Conservation (phyloP, 2,888 invertebrate species). For the Scaptomyza parva region DNA sequence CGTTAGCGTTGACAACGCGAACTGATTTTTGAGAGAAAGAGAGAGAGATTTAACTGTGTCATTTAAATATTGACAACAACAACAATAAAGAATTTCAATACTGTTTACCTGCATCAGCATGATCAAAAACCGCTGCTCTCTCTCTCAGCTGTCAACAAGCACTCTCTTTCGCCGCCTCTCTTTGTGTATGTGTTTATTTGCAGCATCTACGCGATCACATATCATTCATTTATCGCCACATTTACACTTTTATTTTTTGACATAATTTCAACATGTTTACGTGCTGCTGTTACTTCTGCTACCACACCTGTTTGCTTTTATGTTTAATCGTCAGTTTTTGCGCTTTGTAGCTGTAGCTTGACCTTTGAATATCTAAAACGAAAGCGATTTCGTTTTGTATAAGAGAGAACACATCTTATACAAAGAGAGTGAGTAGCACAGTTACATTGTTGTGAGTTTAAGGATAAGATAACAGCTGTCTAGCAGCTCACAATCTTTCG, state of each 20-base stretch:
- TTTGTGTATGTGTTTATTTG: neutral
- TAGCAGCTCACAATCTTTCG: neutral
- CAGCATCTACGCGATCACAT: slow-evolving; percentile 29
- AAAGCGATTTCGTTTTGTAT: neutral
- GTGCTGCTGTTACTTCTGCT: slow-evolving; percentile 5
- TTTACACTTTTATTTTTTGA: slow-evolving; percentile 39
- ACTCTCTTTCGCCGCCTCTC: neutral
- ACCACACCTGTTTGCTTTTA: slow-evolving; percentile 13
- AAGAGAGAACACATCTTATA: neutral
- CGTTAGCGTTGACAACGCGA: slow-evolving; percentile 37
- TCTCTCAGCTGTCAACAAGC: neutral
- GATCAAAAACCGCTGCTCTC: slow-evolving; percentile 15
- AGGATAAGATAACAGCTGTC: slow-evolving; percentile 12
- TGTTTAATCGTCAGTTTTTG: slow-evolving; percentile 10
- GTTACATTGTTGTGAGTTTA: neutral
- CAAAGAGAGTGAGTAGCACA: neutral
- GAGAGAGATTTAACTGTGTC: slow-evolving; percentile 49
- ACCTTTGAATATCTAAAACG: slow-evolving; percentile 31
- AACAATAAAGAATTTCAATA: slow-evolving; percentile 31
- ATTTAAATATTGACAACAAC: slow-evolving; percentile 60
- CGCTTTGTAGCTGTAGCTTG: slow-evolving; percentile 12
- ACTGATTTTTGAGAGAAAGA: neutral
- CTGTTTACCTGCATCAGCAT: slow-evolving; percentile 34
- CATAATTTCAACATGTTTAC: slow-evolving; percentile 26
- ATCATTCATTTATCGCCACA: slow-evolving; percentile 21